Conservation (phyloP, 2,113 vertebrate species). For the Arvicanthis niloticus region DNA sequence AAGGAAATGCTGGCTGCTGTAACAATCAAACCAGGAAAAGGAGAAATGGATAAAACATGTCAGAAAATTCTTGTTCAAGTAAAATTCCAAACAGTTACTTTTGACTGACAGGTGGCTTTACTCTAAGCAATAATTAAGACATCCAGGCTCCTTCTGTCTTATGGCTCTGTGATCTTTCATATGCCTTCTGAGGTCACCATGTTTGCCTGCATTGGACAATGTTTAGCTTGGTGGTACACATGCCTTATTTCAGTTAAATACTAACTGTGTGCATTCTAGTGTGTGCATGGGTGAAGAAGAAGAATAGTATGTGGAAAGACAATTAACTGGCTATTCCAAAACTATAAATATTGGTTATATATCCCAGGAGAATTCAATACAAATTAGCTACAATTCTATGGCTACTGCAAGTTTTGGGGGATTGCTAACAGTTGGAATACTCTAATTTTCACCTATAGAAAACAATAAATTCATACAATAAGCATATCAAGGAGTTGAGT, state of each 20-base stretch:
- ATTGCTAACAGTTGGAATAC: background rate
- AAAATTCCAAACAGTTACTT: background rate
- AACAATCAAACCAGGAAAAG: background rate
- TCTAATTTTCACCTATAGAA: background rate
- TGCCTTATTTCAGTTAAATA: background rate
- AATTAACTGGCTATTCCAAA: background rate
- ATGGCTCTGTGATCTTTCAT: background rate
- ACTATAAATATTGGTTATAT: constrained; percentile 27
- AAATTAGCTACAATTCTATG: constrained; percentile 19
- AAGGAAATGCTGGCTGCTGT: background rate
- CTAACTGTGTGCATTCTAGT: background rate
- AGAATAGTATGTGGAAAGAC: background rate
- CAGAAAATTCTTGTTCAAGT: background rate
- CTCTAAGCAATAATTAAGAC: background rate
- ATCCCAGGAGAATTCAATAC: background rate
- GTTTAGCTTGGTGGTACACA: background rate
- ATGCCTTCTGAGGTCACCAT: background rate
- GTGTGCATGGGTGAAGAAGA: background rate
- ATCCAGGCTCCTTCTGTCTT: background rate
- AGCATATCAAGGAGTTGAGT: background rate
- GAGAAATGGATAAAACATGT: background rate
- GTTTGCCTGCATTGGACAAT: background rate
- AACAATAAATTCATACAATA: constrained; percentile 30
- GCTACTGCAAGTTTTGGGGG: background rate
- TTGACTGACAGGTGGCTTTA: background rate